These are phyloP conservation scores for Dinoponera quadriceps DNA, from an alignment of 1,140 invertebrate genomes.

Conservation along the genomic window DNA sequence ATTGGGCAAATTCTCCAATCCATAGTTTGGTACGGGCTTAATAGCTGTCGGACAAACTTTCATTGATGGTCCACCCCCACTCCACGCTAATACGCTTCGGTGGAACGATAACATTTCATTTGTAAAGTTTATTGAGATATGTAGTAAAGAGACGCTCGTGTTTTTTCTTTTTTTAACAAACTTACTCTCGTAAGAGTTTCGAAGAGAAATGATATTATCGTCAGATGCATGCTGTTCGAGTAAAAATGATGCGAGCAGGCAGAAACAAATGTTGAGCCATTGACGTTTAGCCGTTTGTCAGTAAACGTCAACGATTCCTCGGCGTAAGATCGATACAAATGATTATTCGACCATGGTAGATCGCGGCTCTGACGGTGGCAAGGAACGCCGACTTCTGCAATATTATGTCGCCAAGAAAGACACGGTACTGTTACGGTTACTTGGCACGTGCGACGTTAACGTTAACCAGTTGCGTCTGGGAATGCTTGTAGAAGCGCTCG, in stretches of 20 bases:
- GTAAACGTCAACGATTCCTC: background rate
- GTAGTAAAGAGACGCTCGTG: background rate
- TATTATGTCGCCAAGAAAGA: slow-evolving; percentile 76
- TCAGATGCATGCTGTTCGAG: background rate
- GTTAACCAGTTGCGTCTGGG: slow-evolving; percentile 72
- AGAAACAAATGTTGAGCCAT: background rate
- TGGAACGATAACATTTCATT: background rate
- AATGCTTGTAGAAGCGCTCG: slow-evolving; percentile 77
- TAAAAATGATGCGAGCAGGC: background rate
- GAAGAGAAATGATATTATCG: background rate
- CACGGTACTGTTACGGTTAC: slow-evolving; percentile 73
- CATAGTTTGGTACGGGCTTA: too few species aligned
- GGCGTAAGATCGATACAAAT: background rate
- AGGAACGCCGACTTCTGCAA: slow-evolving; percentile 56
- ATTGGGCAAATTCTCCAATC: too few species aligned
- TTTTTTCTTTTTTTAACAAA: background rate
- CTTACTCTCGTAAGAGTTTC: background rate
- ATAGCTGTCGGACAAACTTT: too few species aligned
- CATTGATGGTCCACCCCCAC: background rate
- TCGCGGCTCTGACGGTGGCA: slow-evolving; percentile 35
- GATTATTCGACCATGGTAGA: slow-evolving; percentile 63
- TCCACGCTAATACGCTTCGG: background rate
- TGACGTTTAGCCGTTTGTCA: slow-evolving; percentile 11
- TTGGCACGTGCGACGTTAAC: slow-evolving; percentile 75
- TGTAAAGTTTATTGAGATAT: background rate